Percentiles rank a stretch among this genome's conserved stretches.
Evolutionary conservation across 2,113 vertebrate genomes (phyloP).

Genomic region (Petrocephalus microphthalmus): DNA sequence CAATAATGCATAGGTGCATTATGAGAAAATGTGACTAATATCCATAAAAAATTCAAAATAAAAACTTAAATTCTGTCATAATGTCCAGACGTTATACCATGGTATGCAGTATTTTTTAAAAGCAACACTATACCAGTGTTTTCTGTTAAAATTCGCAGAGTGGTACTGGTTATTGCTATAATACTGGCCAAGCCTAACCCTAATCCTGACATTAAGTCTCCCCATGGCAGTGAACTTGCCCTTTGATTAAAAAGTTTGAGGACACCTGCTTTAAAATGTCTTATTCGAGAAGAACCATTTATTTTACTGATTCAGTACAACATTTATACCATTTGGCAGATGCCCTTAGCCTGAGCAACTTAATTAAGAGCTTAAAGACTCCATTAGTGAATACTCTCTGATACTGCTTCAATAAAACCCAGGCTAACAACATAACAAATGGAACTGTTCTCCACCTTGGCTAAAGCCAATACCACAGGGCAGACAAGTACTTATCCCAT

Average conservation of each 20-base stretch:
- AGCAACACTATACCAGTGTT: too few relatives aligned
- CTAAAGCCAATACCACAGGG: conserved; percentile 27
- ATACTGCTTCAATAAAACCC: too few relatives aligned
- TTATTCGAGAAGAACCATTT: neutral
- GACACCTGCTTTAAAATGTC: neutral
- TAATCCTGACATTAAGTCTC: neutral
- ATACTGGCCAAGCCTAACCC: neutral
- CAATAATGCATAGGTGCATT: neutral
- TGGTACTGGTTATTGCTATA: neutral
- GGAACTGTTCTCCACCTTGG: conserved; percentile 21
- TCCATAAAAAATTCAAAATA: neutral
- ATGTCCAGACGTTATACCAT: neutral
- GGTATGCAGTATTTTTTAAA: too few relatives aligned
- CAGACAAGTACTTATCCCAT: neutral
- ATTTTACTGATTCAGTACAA: neutral
- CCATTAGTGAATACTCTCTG: too few relatives aligned
- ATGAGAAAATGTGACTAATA: neutral
- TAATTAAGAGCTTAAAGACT: too few relatives aligned
- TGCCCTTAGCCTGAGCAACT: too few relatives aligned
- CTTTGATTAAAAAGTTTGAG: neutral
- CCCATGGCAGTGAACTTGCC: neutral
- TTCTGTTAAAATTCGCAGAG: too few relatives aligned
- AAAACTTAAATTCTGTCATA: neutral
- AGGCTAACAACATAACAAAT: neutral
- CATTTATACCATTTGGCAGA: too few relatives aligned